Conservation (phyloP, 2,113 vertebrate genomes). For the Junco hyemalis region DNA sequence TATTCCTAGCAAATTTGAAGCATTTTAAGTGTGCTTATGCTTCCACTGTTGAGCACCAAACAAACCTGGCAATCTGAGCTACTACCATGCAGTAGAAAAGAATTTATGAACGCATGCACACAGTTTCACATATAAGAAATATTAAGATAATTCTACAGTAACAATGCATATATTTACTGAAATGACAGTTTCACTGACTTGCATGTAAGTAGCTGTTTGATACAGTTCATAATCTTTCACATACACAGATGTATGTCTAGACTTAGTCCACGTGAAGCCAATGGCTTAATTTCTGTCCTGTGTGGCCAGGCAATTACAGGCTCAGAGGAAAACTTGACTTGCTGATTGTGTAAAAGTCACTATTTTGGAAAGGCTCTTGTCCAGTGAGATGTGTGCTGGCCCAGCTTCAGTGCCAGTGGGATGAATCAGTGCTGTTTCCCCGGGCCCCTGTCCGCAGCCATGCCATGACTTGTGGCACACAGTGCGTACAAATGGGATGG, state of each 20-base stretch:
- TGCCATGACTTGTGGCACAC: background rate
- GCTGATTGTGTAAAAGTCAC: background rate
- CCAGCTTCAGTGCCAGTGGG: background rate
- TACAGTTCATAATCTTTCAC: background rate
- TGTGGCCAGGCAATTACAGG: background rate
- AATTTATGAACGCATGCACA: background rate
- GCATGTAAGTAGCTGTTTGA: background rate
- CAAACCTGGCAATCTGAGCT: background rate
- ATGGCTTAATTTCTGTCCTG: background rate
- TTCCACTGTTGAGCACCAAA: background rate
- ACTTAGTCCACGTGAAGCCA: background rate
- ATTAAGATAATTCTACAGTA: background rate
- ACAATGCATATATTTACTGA: background rate
- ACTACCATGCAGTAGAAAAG: background rate
- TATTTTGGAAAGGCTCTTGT: background rate
- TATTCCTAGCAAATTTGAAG: background rate
- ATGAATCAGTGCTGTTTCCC: background rate
- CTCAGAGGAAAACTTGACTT: background rate
- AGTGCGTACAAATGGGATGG: accelerated
- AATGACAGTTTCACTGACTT: background rate
- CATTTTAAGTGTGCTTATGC: background rate
- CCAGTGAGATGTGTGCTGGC: background rate
- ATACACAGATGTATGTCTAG: accelerated
- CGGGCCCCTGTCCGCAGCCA: background rate
- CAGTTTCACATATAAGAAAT: background rate